Conservation (phyloP, 2,113 vertebrate genomes). For the Chamaea fasciata region DNA sequence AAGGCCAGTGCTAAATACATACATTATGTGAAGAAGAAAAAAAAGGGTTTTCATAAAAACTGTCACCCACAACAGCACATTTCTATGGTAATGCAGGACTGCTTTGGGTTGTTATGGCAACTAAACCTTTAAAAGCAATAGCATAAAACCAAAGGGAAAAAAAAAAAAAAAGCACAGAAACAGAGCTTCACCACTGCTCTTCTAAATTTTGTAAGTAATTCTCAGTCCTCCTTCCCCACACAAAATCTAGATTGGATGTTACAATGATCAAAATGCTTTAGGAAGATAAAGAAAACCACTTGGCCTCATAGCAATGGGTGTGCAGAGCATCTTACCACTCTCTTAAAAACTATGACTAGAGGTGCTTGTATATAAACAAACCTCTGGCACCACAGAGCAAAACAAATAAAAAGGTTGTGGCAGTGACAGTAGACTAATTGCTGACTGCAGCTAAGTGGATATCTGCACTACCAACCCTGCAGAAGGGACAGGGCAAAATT, state of each 20-base stretch:
- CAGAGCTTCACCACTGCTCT: background rate
- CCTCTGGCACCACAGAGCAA: background rate
- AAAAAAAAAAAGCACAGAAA: background rate
- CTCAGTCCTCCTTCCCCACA: background rate
- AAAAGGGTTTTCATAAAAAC: background rate
- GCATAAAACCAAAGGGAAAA: constrained; percentile 21
- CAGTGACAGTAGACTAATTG: background rate
- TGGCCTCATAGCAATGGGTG: background rate
- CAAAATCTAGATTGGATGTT: background rate
- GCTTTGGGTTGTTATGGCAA: constrained; percentile 56
- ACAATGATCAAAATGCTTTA: background rate
- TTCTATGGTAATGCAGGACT: constrained; percentile 60
- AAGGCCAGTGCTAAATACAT: background rate
- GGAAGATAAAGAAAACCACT: background rate
- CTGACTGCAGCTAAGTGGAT: background rate
- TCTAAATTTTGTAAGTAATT: background rate
- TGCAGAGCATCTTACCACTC: background rate
- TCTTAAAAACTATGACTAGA: background rate
- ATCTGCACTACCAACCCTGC: background rate
- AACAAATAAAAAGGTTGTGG: background rate
- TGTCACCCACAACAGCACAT: constrained; percentile 28
- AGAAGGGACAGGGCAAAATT: background rate
- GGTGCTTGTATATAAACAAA: background rate
- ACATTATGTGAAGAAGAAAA: fast-evolving
- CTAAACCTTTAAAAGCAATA: constrained; percentile 54